phyloP scores from a whole-genome alignment of 2,797 vertebrate genomes.

The Hipposideros larvatus region DNA sequence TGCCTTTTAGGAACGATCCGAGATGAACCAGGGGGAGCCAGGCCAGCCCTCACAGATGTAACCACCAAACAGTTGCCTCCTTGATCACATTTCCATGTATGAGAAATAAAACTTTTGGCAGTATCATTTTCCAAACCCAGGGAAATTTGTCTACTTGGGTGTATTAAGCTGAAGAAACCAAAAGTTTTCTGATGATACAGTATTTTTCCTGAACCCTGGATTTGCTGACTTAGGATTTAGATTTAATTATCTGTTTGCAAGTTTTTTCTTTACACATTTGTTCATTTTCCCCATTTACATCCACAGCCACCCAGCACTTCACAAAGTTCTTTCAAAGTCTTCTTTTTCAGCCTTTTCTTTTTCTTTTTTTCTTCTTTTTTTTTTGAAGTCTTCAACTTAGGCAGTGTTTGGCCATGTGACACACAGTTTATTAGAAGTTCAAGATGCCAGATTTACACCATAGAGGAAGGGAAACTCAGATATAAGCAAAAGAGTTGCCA shows the following conservation, averaged over 20 bases:
- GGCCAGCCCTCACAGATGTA: neutral
- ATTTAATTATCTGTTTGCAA: neutral
- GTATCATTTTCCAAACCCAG: conserved; percentile 60
- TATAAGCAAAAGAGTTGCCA: neutral
- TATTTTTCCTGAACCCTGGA: conserved; percentile 67
- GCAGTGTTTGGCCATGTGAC: neutral
- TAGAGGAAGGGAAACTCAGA: conserved; percentile 55
- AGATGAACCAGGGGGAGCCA: neutral
- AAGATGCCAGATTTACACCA: conserved; percentile 29
- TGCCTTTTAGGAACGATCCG: neutral
- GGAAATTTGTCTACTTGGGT: conserved; percentile 54
- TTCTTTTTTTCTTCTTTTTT: neutral
- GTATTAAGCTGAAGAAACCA: conserved; percentile 62
- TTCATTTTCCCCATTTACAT: conserved; percentile 11
- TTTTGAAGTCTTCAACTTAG: neutral
- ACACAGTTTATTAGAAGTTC: neutral
- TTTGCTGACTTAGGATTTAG: conserved; percentile 71
- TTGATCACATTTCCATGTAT: conserved; percentile 51
- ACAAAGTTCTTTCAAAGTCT: conserved; percentile 1
- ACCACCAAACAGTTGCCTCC: neutral
- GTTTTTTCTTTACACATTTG: conserved; percentile 37
- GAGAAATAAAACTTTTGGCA: conserved; percentile 57
- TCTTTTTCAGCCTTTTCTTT: neutral
- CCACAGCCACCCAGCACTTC: neutral
- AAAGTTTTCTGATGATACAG: conserved; percentile 49